Evolutionary conservation across 2,113 vertebrate genomes (phyloP), one percentile per base, ranked within the genome.

Genomic region (Todiramphus saurophagus): DNA sequence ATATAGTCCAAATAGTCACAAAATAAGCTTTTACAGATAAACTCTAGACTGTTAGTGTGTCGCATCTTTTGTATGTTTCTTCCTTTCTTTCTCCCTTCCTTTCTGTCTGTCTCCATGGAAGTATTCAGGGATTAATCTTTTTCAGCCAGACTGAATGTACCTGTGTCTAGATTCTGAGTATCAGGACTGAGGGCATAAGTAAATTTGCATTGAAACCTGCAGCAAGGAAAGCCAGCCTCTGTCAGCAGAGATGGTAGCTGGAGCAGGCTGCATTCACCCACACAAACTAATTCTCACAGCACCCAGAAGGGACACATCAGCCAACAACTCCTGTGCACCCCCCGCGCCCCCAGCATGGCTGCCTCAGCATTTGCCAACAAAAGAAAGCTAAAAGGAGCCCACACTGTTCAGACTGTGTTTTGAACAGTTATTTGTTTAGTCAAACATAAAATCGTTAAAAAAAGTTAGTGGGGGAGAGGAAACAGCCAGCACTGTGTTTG

Each of bases 291-390:
- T 16, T 50, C 21, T 39, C 50, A 30, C 0, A 3, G 23, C 0
- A 1, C 2, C 0, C 41, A 64, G 28, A 27, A n/a, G 15, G 23
- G 44, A n/a, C 14, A 8, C 5, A 5, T 68, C 30, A 60, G 28
- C 9, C 44, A 11, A 10, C 11, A n/a, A 14, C 21, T 74, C 30
- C 41, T 41, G 41, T 43, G 35, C 7, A 3, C 20, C 14, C 2
- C 16, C 20, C 14, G 2, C 16, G 6, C 50, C 50, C 48, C 3
- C 1, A 27, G 51, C 2, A 0, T 7, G 23, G 35, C 18, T 74
- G 10, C 39, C 23, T 21, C 19, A 43, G 43, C 25, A 37, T 77
- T 31, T 46, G 39, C 20, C 28, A 33, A 25, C 4, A 28, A 23
- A 53, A 66, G 55, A 28, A 39, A 37, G 51, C 16, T 0, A 1